Conservation (phyloP, 2,113 vertebrate species). For the Python bivittatus region DNA sequence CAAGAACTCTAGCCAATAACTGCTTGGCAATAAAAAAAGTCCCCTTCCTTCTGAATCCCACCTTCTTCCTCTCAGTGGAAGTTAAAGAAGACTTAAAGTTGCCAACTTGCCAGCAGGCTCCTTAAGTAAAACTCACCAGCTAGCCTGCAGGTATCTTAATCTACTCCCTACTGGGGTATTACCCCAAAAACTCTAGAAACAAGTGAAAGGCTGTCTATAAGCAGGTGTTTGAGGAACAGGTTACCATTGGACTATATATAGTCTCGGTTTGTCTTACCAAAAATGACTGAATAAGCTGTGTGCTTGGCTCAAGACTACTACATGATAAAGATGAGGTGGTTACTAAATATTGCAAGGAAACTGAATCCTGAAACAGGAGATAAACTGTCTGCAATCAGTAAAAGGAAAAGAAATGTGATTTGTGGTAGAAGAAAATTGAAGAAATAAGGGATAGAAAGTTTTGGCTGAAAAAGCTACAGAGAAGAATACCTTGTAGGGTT, state of each 20-base stretch:
- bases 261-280: not conserved
- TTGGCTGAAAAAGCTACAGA: not conserved
- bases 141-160: not conserved
- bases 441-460: not conserved
- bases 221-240: not conserved
- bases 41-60: not conserved
- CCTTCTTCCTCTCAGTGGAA: not conserved
- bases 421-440: not conserved
- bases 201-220: not conserved
- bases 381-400: not conserved
- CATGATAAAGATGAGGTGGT: too few relatives aligned
- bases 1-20: not conserved
- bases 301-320: not conserved
- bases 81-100: not conserved
- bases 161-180: not conserved
- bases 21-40: not conserved
- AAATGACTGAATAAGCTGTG: not conserved
- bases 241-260: not conserved
- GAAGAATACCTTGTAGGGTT: not conserved
- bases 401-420: not conserved
- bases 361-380: not conserved
- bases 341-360: not conserved
- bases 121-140: not conserved
- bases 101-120: not conserved
- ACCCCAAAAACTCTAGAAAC: not conserved